Percentiles rank a stretch among this genome's conserved stretches.
phyloP scores from a whole-genome alignment of 2,797 vertebrate species.

The Urocyon cinereoargenteus region DNA sequence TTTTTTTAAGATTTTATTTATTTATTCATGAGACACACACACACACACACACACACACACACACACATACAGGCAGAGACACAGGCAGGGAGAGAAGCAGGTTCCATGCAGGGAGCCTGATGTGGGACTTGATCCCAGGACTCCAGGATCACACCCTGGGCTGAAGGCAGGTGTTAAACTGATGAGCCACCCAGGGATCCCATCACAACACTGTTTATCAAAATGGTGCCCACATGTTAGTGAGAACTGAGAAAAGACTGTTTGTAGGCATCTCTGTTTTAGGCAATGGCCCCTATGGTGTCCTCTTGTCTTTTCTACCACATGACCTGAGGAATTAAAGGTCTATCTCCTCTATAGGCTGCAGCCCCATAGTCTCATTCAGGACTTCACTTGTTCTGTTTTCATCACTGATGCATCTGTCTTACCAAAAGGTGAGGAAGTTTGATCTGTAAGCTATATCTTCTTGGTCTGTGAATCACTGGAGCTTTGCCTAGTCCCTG shows the following conservation, averaged over 20 bases:
- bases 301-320: background rate
- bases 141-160: no score
- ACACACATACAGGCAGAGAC: no score
- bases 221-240: background rate
- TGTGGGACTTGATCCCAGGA: no score
- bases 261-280: conserved; percentile 28
- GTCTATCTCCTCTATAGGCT: background rate
- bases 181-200: no score
- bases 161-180: no score
- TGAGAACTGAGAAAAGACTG: conserved; percentile 7
- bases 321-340: conserved; percentile 7
- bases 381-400: conserved; percentile 1
- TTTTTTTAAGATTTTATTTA: no score
- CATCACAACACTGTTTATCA: background rate
- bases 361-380: background rate
- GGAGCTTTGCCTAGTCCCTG: background rate
- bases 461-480: conserved; percentile 21
- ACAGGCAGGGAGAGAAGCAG: no score
- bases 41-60: no score
- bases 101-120: no score
- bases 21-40: no score
- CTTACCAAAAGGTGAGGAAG: background rate
- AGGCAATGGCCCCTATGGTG: background rate
- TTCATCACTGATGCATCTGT: background rate
- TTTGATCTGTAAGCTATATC: background rate